Evolutionary conservation across 2,113 vertebrate species (phyloP).

Genomic region (Heterochromis multidens): DNA sequence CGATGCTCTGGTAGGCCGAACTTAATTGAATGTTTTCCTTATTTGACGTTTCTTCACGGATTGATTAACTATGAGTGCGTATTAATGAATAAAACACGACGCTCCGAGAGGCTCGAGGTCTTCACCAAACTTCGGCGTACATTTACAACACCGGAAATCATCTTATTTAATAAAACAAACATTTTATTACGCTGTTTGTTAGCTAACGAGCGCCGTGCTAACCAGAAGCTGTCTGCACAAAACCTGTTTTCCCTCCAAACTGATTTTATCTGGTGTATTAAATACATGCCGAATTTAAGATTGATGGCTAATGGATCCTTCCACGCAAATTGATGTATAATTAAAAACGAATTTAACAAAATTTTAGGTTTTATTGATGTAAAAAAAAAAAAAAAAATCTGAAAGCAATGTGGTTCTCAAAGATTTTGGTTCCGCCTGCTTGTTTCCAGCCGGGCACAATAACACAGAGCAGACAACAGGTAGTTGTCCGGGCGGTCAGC

Average conservation of each 20-base stretch:
- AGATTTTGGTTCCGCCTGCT: slow-evolving; percentile 18
- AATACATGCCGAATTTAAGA: neutral
- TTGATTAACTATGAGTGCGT: neutral
- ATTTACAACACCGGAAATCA: neutral
- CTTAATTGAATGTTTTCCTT: neutral
- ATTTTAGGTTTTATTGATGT: neutral
- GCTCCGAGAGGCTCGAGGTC: neutral
- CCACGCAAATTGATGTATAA: neutral
- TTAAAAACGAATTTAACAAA: neutral
- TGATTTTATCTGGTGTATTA: neutral
- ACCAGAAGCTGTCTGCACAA: neutral
- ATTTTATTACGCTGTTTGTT: no score
- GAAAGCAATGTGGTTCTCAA: neutral
- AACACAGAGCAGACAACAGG: neutral
- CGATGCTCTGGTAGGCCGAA: neutral
- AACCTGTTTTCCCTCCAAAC: neutral
- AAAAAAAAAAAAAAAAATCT: neutral
- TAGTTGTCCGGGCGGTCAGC: neutral
- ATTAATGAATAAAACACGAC: neutral
- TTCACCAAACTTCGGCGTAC: accelerated
- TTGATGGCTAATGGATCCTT: neutral
- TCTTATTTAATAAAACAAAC: neutral
- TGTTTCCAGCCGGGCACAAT: slow-evolving; percentile 57
- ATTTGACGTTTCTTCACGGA: neutral
- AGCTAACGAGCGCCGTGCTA: no score